Evolutionary conservation across 53 echinoderm and acorn worm genomes (phyloP).

Genomic region (Apostichopus leukothele): DNA sequence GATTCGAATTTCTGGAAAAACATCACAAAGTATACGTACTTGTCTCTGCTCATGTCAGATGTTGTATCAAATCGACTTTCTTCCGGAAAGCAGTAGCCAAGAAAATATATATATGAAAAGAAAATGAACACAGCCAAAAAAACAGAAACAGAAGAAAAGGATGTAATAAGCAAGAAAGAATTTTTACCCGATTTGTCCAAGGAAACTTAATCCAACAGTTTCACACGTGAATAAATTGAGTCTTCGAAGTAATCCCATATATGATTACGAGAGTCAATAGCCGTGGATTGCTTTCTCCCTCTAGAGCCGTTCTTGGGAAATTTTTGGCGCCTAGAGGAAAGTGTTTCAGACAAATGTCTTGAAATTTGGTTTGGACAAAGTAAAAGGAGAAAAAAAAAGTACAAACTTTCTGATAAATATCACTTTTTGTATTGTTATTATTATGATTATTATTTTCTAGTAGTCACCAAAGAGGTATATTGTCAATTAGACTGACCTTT

Average conservation of each 20-base stretch:
- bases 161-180: no score
- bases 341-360: background rate
- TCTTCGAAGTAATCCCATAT: background rate
- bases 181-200: no score
- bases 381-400: no score
- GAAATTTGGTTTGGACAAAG: no score
- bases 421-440: no score
- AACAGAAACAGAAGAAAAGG: no score
- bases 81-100: background rate
- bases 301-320: background rate
- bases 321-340: background rate
- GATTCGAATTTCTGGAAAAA: background rate
- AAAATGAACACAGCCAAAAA: background rate
- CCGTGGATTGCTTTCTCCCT: background rate
- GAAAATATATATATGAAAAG: background rate
- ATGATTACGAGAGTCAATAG: background rate
- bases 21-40: background rate
- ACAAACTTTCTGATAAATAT: no score
- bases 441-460: no score
- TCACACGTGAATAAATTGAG: constrained; percentile 2
- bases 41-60: background rate
- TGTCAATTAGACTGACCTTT: no score
- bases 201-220: constrained; percentile 2
- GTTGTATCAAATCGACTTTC: background rate
- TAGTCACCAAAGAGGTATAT: no score